phyloP scores from a whole-genome alignment of 2,113 vertebrate genomes.

The Diadophis punctatus region DNA sequence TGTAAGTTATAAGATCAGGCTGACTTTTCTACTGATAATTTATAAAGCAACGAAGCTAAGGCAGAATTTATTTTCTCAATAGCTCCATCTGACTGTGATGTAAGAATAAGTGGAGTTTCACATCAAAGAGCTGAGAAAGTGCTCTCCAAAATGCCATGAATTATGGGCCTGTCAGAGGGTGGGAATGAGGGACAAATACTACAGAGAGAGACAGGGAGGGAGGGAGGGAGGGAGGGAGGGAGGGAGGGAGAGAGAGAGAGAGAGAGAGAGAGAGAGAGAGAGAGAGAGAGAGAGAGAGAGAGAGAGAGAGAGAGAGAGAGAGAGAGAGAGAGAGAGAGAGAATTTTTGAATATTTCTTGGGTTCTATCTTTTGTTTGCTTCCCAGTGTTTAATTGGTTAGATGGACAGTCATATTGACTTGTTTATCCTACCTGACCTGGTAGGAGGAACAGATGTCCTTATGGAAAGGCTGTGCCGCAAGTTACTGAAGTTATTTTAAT shows the following conservation, averaged over 20 bases:
- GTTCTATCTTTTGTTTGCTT: not conserved
- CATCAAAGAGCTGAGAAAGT: not conserved
- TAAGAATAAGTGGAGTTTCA: not conserved
- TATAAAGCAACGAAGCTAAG: not conserved
- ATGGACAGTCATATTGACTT: not conserved
- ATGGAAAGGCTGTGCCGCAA: not conserved
- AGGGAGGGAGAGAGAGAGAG: too few relatives aligned
- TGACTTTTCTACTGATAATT: not conserved
- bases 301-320: too few relatives aligned
- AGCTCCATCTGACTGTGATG: not conserved
- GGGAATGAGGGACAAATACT: not conserved
- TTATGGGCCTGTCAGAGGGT: not conserved
- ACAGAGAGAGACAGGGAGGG: too few relatives aligned
- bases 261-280: too few relatives aligned
- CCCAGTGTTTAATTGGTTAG: not conserved
- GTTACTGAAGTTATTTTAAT: constrained; percentile 6
- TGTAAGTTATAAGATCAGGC: not conserved
- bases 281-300: too few relatives aligned
- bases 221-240: too few relatives aligned
- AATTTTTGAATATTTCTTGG: not conserved
- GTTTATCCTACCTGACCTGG: not conserved
- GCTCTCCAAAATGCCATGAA: not conserved
- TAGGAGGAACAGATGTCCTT: not conserved
- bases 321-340: too few relatives aligned
- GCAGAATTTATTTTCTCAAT: not conserved